phyloP scores from a whole-genome alignment of 2,113 vertebrate genomes.

The Perccottus glenii region DNA sequence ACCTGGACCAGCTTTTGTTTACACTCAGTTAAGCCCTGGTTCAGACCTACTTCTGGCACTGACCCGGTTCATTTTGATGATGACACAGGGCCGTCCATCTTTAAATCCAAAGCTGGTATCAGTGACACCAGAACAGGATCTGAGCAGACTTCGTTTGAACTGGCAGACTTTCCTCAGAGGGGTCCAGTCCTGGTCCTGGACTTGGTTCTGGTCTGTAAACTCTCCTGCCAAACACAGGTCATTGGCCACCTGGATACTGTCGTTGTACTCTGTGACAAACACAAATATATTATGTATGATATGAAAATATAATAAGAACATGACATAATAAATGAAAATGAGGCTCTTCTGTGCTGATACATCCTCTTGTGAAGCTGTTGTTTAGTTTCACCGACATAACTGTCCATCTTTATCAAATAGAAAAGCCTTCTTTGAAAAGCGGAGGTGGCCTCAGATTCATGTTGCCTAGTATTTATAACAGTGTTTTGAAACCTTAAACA shows the following conservation, averaged over 20 bases:
- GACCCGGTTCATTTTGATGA: conserved; percentile 96
- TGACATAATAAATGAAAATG: not conserved
- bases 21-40: too few species aligned
- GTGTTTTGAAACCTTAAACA: too few species aligned
- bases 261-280: conserved; percentile 81
- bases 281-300: not conserved
- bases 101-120: conserved; percentile 86
- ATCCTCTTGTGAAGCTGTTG: too few species aligned
- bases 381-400: too few species aligned
- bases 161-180: conserved; percentile 82
- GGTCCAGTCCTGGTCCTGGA: conserved; percentile 61
- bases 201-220: conserved; percentile 77
- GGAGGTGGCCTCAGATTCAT: too few species aligned
- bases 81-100: conserved; percentile 86
- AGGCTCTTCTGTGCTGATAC: too few species aligned
- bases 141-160: conserved; percentile 82
- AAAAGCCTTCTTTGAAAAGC: too few species aligned
- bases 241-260: conserved; percentile 83
- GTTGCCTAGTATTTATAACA: too few species aligned
- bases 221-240: conserved; percentile 74
- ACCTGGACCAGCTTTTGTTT: too few species aligned
- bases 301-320: not conserved
- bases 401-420: too few species aligned
- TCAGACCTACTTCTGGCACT: conserved; percentile 10
- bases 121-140: conserved; percentile 83